These are phyloP conservation scores for Homarus americanus DNA, from an alignment of 1,140 invertebrate genomes.

Conservation along the genomic window DNA sequence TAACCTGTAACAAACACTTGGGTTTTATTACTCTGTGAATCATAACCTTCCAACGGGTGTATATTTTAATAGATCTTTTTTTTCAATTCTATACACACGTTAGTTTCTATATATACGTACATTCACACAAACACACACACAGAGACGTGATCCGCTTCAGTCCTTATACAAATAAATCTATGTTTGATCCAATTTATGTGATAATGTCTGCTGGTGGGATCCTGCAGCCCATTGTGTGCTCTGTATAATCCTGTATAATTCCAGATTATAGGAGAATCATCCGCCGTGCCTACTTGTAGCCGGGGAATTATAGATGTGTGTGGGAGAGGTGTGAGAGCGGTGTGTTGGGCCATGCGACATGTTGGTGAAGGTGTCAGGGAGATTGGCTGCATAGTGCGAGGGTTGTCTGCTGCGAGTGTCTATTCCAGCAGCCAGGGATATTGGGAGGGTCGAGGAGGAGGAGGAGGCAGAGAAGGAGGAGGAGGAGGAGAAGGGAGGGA, in stretches of 20 bases:
- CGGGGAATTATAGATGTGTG: slow-evolving; percentile 22
- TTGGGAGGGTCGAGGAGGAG: too few species aligned
- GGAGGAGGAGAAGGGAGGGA: background rate
- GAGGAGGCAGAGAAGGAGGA: too few species aligned
- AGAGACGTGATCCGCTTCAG: too few species aligned
- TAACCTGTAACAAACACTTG: too few species aligned
- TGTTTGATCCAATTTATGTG: slow-evolving; percentile 67
- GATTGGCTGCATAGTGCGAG: background rate
- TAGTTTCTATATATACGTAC: too few species aligned
- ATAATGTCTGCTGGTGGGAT: slow-evolving; percentile 56
- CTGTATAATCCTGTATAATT: slow-evolving; percentile 56
- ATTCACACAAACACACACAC: too few species aligned
- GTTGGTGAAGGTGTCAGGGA: background rate
- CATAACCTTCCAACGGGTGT: too few species aligned
- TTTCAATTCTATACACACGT: too few species aligned
- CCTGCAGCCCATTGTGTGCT: slow-evolving; percentile 45
- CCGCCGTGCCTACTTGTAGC: slow-evolving; percentile 38
- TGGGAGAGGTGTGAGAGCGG: background rate
- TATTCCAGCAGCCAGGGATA: too few species aligned
- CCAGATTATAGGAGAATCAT: slow-evolving; percentile 43
- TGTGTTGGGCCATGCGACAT: background rate
- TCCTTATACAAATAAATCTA: background rate
- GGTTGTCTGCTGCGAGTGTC: too few species aligned
- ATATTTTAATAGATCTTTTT: too few species aligned
- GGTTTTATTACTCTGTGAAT: too few species aligned